phyloP scores from a whole-genome alignment of 2,888 invertebrate species.

The Steinernema carpocapsae region DNA sequence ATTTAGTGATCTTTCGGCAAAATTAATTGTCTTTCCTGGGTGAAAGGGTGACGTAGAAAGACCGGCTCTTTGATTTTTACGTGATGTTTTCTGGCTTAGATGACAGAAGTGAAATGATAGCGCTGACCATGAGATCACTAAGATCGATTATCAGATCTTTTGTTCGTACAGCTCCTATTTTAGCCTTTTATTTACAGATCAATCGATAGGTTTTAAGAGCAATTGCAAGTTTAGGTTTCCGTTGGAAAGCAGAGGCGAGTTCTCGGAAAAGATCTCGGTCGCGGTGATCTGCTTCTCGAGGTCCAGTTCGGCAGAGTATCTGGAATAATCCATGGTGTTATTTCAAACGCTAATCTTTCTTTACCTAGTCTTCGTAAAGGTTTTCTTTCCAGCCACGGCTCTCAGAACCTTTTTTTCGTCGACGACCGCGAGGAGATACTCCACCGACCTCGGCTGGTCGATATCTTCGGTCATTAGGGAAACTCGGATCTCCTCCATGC shows the following conservation, averaged over 20 bases:
- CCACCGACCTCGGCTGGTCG: constrained; percentile 61
- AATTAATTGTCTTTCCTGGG: too few species aligned
- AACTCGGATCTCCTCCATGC: constrained; percentile 50
- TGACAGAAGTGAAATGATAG: too few species aligned
- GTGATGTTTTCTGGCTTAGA: too few species aligned
- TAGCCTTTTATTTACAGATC: constrained; percentile 34
- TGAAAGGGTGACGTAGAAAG: too few species aligned
- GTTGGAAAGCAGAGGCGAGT: constrained; percentile 55
- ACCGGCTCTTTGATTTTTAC: too few species aligned
- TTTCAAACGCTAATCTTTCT: neutral
- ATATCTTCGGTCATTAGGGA: constrained; percentile 58
- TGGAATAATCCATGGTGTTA: constrained; percentile 39
- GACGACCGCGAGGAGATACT: constrained; percentile 67
- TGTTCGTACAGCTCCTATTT: neutral
- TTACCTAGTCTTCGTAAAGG: constrained; percentile 70
- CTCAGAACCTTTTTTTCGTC: constrained; percentile 69
- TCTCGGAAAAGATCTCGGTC: constrained; percentile 58
- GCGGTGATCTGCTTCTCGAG: constrained; percentile 70
- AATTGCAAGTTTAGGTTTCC: constrained; percentile 59
- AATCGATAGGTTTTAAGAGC: constrained; percentile 58
- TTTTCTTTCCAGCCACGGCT: constrained; percentile 70
- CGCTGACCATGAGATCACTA: too few species aligned
- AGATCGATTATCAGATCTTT: too few species aligned
- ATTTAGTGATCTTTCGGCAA: too few species aligned
- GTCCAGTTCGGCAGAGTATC: constrained; percentile 70